Percentiles rank a stretch among this genome's conserved stretches.
These are phyloP conservation scores for Callosobruchus maculatus DNA, from an alignment of 2,888 invertebrate genomes.

Conservation along the genomic window DNA sequence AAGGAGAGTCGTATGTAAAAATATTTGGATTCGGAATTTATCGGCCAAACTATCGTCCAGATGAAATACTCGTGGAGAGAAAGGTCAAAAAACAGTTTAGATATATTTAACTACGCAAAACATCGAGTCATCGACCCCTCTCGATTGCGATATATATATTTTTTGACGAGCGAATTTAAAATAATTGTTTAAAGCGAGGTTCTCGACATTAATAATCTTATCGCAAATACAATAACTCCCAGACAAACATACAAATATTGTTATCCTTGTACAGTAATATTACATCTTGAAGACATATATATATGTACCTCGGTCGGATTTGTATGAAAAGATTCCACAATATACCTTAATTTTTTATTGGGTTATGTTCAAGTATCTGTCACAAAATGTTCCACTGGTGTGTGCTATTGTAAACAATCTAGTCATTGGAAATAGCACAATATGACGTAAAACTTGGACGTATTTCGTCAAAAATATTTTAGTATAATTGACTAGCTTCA, in stretches of 20 bases:
- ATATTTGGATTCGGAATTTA: neutral
- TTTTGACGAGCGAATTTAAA: neutral
- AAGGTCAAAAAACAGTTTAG: neutral
- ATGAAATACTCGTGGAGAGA: neutral
- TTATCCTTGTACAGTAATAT: neutral
- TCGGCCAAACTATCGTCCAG: neutral
- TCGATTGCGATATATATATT: neutral
- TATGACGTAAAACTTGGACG: neutral
- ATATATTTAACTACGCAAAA: neutral
- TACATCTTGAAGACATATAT: neutral
- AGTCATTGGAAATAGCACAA: neutral
- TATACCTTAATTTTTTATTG: too few relatives aligned
- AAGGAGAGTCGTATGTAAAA: neutral
- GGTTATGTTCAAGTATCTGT: neutral
- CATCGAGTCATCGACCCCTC: neutral
- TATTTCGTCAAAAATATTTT: too few relatives aligned
- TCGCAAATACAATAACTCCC: neutral
- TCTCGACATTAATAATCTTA: neutral
- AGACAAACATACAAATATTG: neutral
- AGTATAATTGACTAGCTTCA: too few relatives aligned
- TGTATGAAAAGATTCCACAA: neutral
- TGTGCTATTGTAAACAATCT: neutral
- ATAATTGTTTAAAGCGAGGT: neutral
- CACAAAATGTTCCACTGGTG: neutral
- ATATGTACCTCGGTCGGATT: neutral